These are phyloP conservation scores for Hydrozoanthus gracilis DNA, from an alignment of 92 coral and sea anemone genomes.

Conservation along the genomic window DNA sequence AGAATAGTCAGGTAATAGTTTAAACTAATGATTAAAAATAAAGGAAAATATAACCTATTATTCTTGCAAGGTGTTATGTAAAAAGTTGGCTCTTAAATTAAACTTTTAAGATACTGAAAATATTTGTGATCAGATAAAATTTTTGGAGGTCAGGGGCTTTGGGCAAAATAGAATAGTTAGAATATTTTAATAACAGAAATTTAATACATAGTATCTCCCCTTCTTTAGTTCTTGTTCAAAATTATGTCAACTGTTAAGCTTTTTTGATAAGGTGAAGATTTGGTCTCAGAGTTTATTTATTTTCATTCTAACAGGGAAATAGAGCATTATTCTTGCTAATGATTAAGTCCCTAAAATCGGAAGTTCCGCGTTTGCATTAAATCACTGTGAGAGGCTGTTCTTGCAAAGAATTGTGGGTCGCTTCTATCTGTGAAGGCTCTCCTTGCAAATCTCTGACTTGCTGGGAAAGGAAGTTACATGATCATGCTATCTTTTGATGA, in stretches of 20 bases:
- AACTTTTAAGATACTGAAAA: too few species aligned
- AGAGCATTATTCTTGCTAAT: conserved; percentile 50
- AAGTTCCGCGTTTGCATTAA: conserved; percentile 48
- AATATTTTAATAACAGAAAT: too few species aligned
- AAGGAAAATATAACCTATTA: too few species aligned
- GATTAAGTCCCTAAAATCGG: conserved; percentile 42
- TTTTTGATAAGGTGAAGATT: conserved; percentile 21
- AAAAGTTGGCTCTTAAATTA: too few species aligned
- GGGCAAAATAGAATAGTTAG: too few species aligned
- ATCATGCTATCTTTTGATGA: conserved; percentile 47
- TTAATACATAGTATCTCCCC: too few species aligned
- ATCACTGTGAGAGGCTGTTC: conserved; percentile 46
- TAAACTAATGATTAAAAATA: too few species aligned
- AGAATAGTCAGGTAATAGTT: too few species aligned
- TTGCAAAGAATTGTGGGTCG: conserved; percentile 46
- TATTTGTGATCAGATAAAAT: too few species aligned
- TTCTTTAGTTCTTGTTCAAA: background rate
- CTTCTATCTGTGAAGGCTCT: conserved; percentile 49
- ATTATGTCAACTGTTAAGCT: background rate
- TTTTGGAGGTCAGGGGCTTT: too few species aligned
- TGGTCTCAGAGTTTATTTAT: conserved; percentile 42
- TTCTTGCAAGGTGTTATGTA: too few species aligned
- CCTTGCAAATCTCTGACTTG: conserved; percentile 44
- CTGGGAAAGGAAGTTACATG: conserved; percentile 49
- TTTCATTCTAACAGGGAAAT: conserved; percentile 75